Evolutionary conservation across 2,888 invertebrate genomes (phyloP).

Genomic region (Hypsopygia costalis): DNA sequence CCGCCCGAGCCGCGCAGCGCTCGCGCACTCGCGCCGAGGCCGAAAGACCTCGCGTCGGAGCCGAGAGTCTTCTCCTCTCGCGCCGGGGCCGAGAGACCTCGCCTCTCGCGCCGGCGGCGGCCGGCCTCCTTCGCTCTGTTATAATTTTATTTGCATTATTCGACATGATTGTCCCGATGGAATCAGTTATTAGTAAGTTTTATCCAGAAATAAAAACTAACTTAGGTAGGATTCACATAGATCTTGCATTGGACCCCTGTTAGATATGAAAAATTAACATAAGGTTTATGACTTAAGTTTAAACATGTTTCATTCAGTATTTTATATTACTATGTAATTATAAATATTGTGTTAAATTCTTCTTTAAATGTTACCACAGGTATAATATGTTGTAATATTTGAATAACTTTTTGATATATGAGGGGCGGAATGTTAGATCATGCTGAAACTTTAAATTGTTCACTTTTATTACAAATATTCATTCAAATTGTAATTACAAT

Average conservation of each 20-base stretch:
- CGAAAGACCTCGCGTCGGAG: conserved; percentile 29
- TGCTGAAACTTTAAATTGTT: conserved; percentile 11
- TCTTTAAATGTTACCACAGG: no score
- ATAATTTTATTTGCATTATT: conserved; percentile 47
- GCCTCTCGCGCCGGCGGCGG: conserved; percentile 46
- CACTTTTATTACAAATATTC: no score
- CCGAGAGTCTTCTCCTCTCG: conserved; percentile 15
- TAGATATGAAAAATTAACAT: not conserved
- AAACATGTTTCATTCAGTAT: no score
- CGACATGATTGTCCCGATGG: conserved; percentile 33
- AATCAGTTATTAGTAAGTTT: conserved; percentile 59
- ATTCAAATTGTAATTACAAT: no score
- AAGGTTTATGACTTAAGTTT: not conserved
- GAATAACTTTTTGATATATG: conserved; percentile 11
- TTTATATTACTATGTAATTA: no score
- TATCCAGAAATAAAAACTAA: conserved; percentile 41
- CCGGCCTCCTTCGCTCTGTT: conserved; percentile 49
- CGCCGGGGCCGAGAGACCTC: conserved; percentile 18
- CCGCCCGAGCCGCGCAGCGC: conserved; percentile 34
- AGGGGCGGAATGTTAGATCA: conserved; percentile 30
- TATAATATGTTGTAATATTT: no score
- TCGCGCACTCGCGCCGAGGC: conserved; percentile 25
- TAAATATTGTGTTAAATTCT: no score
- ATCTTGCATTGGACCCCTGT: conserved; percentile 1
- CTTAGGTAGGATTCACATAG: not conserved